These are phyloP conservation scores for Horisme vitalbata DNA, from an alignment of 2,888 invertebrate genomes.

Conservation along the genomic window DNA sequence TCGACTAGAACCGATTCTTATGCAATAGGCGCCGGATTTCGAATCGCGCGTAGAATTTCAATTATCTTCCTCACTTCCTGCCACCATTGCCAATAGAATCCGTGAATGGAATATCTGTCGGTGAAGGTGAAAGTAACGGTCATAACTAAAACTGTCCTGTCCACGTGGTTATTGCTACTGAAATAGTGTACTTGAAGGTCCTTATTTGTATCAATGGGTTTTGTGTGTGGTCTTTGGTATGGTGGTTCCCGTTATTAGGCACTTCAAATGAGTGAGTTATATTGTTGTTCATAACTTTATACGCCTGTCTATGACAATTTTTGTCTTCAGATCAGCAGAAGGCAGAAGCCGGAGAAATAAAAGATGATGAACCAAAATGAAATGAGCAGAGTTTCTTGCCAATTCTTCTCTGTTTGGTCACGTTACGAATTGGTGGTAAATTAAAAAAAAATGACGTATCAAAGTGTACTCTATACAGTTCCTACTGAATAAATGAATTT, in stretches of 20 bases:
- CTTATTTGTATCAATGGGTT: constrained; percentile 30
- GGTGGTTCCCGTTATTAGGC: background rate
- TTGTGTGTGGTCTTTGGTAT: constrained; percentile 42
- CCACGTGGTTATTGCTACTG: constrained; percentile 31
- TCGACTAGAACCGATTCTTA: constrained; percentile 25
- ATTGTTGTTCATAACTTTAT: no score
- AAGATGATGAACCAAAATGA: no score
- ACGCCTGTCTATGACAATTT: no score
- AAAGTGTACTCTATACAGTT: no score
- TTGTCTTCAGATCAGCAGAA: no score
- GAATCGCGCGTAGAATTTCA: constrained; percentile 50
- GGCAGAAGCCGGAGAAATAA: no score
- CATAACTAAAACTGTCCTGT: constrained; percentile 35
- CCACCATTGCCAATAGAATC: constrained; percentile 41
- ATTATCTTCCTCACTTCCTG: constrained; percentile 50
- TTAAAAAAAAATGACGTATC: no score
- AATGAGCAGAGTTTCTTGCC: no score
- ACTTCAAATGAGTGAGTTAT: background rate
- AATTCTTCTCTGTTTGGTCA: no score
- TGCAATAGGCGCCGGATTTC: constrained; percentile 45
- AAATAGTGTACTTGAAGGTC: constrained; percentile 37
- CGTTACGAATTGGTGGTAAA: no score
- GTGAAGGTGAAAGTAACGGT: constrained; percentile 63
- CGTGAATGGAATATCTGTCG: constrained; percentile 59
- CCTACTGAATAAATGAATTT: no score